Evolutionary conservation across 92 coral and sea anemone genomes (phyloP), one percentile per base, ranked within the genome.

Genomic region (Zoanthus sansibaricus): DNA sequence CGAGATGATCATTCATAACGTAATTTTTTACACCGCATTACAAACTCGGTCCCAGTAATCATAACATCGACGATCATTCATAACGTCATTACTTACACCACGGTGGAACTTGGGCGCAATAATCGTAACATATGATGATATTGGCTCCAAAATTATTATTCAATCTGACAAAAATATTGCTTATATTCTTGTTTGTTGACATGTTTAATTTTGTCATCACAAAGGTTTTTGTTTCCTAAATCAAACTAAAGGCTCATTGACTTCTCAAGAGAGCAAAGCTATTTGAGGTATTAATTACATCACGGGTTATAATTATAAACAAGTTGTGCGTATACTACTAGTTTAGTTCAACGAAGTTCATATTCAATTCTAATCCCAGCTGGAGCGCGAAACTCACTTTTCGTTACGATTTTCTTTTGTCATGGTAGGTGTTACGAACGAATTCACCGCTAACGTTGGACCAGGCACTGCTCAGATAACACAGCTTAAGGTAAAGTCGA

Each of bases 381-480:
- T 42, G 46, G 42, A 33, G 1, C 20, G 32, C 17, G 16, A 9
- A 45, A 62, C 49, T 80, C 61, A 45, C 3, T 3, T 51, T 14
- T 62, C 14, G 85, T 80, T 64, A 18, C 6, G 12, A 66, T 18
- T 66, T 64, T 54, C n/a, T 42, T 47, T 46, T 68, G 17, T 30
- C 45, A 66, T 80, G 85, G 85, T 80, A 80, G 85, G 75, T 25
- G 13, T 66, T 33, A 46, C 72, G 20, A 66, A 51, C 58, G 85
- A 80, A 20, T 56, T 17, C 0, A 30, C 31, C 61, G 30, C 85
- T 0, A 21, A 64, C 16, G 66, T 80, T 66, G 85, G 85, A 44
- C 85, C 85, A 7, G 85, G 85, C 1, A 80, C 85, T 1, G 70
- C 61, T 9, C 85, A 80, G 10, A 80, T 80, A 8, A 62, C 85